A percentile compares a stretch with the other conserved stretches of the same genome.
Evolutionary conservation across 2,888 invertebrate species (phyloP).

Genomic region (Sesia bembeciformis): DNA sequence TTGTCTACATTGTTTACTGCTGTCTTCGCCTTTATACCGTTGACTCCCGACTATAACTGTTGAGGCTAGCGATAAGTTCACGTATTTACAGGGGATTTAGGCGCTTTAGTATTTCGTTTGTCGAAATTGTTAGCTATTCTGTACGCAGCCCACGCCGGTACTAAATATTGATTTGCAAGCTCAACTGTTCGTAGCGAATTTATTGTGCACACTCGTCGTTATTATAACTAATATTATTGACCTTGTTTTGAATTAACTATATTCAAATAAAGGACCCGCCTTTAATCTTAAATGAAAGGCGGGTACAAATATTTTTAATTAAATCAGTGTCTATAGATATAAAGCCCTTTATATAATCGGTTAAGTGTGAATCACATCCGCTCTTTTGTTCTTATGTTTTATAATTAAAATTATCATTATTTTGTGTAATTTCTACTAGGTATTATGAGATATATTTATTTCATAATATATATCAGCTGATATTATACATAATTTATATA

Average conservation of each 20-base stretch:
- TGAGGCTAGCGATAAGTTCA: neutral
- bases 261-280: neutral
- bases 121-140: neutral
- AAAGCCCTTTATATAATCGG: too few relatives aligned
- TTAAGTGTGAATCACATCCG: too few relatives aligned
- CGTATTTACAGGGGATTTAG: neutral
- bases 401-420: too few relatives aligned
- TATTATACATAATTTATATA: too few relatives aligned
- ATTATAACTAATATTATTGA: constrained; percentile 1
- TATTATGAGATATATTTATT: too few relatives aligned
- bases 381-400: too few relatives aligned
- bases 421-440: too few relatives aligned
- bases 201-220: constrained; percentile 2
- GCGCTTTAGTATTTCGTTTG: neutral
- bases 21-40: neutral
- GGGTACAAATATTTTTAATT: too few relatives aligned
- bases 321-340: too few relatives aligned
- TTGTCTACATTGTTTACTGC: neutral
- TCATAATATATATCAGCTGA: too few relatives aligned
- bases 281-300: too few relatives aligned
- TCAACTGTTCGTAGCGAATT: constrained; percentile 2
- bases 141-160: neutral
- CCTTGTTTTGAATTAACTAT: neutral
- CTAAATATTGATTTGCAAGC: constrained; percentile 4
- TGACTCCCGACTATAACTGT: neutral